A percentile compares a stretch with the other conserved stretches of the same genome.
These are phyloP conservation scores for Melinaea marsaeus DNA, from an alignment of 2,888 invertebrate genomes.

Conservation along the genomic window DNA sequence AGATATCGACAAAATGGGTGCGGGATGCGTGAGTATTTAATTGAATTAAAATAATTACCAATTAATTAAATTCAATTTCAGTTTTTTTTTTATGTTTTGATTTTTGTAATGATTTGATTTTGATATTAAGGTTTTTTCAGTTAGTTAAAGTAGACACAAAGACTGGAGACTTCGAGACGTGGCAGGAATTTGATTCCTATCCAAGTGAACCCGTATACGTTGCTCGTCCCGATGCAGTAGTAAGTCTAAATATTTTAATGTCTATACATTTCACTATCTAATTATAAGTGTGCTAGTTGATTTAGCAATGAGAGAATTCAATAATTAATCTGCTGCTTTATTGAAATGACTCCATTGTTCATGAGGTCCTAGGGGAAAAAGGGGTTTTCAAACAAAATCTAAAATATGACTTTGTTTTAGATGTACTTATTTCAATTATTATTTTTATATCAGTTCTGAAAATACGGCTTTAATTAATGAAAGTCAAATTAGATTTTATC, in stretches of 20 bases:
- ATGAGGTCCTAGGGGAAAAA: no score
- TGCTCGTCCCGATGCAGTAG: conserved; percentile 68
- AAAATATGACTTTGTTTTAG: no score
- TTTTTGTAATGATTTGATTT: not conserved
- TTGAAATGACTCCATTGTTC: no score
- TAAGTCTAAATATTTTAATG: conserved; percentile 2
- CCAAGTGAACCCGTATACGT: conserved; percentile 89
- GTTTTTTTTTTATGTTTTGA: not conserved
- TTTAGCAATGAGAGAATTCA: no score
- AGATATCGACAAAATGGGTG: conserved; percentile 25
- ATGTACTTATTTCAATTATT: no score
- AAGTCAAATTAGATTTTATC: no score
- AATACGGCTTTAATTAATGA: no score
- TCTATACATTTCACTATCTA: not conserved
- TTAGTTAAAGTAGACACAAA: conserved; percentile 62
- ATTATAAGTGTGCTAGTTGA: not conserved
- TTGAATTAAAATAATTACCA: not conserved
- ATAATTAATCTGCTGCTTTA: no score
- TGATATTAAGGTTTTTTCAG: conserved; percentile 17
- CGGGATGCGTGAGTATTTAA: conserved; percentile 24
- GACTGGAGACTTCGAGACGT: conserved; percentile 75
- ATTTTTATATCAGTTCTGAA: no score
- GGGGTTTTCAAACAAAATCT: no score
- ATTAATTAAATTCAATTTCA: not conserved
- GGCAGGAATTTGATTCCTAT: conserved; percentile 82